These are phyloP conservation scores for Neosilurus mollespiculum DNA, from an alignment of 2,797 vertebrate species.

Conservation along the genomic window DNA sequence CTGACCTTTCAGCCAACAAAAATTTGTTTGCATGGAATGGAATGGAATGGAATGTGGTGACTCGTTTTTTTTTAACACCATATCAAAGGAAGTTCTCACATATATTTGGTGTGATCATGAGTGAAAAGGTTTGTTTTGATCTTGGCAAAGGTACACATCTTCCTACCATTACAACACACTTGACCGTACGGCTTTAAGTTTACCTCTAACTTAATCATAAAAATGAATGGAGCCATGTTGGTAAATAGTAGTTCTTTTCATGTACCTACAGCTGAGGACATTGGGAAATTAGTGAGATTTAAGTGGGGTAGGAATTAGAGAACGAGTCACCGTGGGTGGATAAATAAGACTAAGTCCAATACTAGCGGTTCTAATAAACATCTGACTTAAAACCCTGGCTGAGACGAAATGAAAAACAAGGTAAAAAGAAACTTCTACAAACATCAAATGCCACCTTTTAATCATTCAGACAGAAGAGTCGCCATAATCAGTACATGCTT, in stretches of 20 bases:
- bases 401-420: neutral
- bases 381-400: neutral
- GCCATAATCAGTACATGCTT: neutral
- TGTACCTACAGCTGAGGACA: neutral
- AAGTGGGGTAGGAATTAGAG: neutral
- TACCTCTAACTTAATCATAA: constrained; percentile 1
- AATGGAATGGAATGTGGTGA: neutral
- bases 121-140: constrained; percentile 11
- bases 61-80: neutral
- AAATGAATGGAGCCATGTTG: neutral
- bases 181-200: neutral
- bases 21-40: constrained; percentile 14
- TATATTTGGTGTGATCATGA: constrained; percentile 6
- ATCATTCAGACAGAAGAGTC: constrained; percentile 22
- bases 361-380: neutral
- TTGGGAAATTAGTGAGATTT: constrained; percentile 1
- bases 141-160: neutral
- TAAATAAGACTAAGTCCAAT: neutral
- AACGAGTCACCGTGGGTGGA: constrained; percentile 5
- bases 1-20: constrained; percentile 19
- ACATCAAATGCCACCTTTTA: neutral
- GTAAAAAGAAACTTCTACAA: neutral
- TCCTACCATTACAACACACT: neutral
- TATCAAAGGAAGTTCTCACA: constrained; percentile 2
- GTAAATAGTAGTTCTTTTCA: constrained; percentile 2